These are phyloP conservation scores for Brachyrhaphis roseni DNA, from an alignment of 2,797 vertebrate species.

Conservation along the genomic window DNA sequence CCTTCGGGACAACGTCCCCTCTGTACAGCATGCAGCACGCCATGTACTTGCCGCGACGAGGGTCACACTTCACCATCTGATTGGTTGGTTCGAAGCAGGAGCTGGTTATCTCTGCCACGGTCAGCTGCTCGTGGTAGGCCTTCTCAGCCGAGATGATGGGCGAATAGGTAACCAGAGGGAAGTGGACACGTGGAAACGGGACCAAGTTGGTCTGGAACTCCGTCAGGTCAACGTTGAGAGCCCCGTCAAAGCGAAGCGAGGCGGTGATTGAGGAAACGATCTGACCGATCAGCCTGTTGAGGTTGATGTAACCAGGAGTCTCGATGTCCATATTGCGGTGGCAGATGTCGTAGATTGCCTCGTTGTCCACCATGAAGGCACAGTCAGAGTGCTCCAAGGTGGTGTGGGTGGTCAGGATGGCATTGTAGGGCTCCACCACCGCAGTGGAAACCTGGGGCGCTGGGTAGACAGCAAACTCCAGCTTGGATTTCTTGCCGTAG, in stretches of 20 bases:
- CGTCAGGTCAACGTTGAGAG: conserved; percentile 87
- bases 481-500: conserved; percentile 88
- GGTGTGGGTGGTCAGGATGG: conserved; percentile 88
- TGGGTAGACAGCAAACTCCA: conserved; percentile 89
- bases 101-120: conserved; percentile 85
- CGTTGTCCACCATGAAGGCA: conserved; percentile 91
- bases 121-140: conserved; percentile 87
- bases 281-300: conserved; percentile 88
- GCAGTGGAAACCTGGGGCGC: conserved; percentile 87
- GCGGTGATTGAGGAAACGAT: conserved; percentile 89
- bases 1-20: conserved; percentile 90
- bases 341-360: conserved; percentile 90
- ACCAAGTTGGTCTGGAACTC: conserved; percentile 91
- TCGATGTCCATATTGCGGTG: conserved; percentile 86
- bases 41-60: conserved; percentile 87
- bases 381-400: conserved; percentile 89
- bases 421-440: conserved; percentile 89
- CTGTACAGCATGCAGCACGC: conserved; percentile 91
- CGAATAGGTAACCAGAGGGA: conserved; percentile 86
- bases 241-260: conserved; percentile 86
- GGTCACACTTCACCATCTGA: conserved; percentile 91
- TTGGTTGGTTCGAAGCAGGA: conserved; percentile 88
- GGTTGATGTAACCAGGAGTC: conserved; percentile 85
- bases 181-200: conserved; percentile 88
- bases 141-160: conserved; percentile 89